phyloP scores from a whole-genome alignment of 1,140 invertebrate genomes.

The Drosophila littoralis region DNA sequence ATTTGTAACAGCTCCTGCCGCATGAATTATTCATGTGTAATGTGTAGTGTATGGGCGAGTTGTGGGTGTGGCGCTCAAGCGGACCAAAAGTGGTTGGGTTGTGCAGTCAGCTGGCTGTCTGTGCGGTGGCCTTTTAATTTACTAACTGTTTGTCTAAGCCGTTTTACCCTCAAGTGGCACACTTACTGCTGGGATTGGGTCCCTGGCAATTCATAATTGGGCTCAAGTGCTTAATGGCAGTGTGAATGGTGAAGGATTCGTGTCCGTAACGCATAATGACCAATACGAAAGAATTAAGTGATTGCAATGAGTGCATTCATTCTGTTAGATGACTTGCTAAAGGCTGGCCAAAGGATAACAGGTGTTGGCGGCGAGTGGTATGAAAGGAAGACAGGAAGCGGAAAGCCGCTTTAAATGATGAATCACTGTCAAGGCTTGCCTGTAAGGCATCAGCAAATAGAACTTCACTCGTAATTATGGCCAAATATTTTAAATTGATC shows the following conservation, averaged over 20 bases:
- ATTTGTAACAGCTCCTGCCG: constrained; percentile 44
- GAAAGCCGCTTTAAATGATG: constrained; percentile 17
- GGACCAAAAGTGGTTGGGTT: constrained; percentile 6
- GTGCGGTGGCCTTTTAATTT: constrained; percentile 54
- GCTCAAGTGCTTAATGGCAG: constrained; percentile 48
- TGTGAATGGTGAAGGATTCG: constrained; percentile 24
- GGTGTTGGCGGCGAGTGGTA: constrained; percentile 41
- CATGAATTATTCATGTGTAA: constrained; percentile 73
- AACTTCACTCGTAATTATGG: constrained; percentile 10
- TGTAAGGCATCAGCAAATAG: background rate
- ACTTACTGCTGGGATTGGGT: constrained; percentile 45
- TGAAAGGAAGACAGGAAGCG: constrained; percentile 2
- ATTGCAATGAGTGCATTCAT: constrained; percentile 43
- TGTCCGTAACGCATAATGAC: constrained; percentile 2
- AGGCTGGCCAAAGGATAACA: constrained; percentile 46
- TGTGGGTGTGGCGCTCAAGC: constrained; percentile 39
- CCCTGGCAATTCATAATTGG: constrained; percentile 55
- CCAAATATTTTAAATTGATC: constrained; percentile 19
- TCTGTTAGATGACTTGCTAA: constrained; percentile 52
- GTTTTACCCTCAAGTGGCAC: constrained; percentile 62
- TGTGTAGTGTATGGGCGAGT: constrained; percentile 17
- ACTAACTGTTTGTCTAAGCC: constrained; percentile 35
- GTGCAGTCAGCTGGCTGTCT: constrained; percentile 4
- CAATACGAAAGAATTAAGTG: constrained; percentile 58
- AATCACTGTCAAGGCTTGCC: constrained; percentile 16